Conservation (phyloP, 2,888 invertebrate species). For the Tridacna crocea region DNA sequence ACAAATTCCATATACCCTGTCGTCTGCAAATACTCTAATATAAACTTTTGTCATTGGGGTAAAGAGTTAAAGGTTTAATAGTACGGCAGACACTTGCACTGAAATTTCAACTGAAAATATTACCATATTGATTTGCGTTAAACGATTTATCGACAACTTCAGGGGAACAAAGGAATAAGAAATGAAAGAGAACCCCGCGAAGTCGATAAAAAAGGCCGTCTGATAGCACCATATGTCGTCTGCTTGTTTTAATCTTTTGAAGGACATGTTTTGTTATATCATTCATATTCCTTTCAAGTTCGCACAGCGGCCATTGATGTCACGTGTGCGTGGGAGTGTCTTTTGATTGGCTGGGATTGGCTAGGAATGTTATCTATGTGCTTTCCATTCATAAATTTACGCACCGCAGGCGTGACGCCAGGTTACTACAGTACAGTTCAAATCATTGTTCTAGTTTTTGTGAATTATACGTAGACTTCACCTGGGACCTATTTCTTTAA, state of each 20-base stretch:
- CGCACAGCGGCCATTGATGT: slow-evolving; percentile 6
- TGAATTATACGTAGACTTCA: no score
- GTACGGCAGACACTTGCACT: no score
- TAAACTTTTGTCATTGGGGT: no score
- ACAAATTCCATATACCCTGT: no score
- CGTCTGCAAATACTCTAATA: no score
- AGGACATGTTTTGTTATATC: slow-evolving; percentile 5
- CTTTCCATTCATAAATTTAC: slow-evolving; percentile 33
- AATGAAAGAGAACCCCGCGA: background rate
- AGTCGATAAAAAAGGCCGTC: background rate
- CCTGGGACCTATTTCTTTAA: no score
- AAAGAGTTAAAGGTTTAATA: no score
- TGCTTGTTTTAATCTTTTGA: slow-evolving; percentile 5
- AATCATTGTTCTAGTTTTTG: no score
- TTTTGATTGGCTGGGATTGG: slow-evolving; percentile 40
- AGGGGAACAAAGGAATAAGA: background rate
- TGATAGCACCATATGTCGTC: slow-evolving; percentile 12
- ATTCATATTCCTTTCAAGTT: background rate
- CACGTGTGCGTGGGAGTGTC: slow-evolving; percentile 35
- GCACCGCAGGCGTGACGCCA: background rate
- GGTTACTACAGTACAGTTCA: background rate
- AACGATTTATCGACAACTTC: background rate
- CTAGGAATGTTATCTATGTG: slow-evolving; percentile 27
- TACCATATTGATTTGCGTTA: background rate
- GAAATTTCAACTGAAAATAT: no score